phyloP scores from a whole-genome alignment of 2,888 invertebrate genomes.

The Xestia sexstrigata region DNA sequence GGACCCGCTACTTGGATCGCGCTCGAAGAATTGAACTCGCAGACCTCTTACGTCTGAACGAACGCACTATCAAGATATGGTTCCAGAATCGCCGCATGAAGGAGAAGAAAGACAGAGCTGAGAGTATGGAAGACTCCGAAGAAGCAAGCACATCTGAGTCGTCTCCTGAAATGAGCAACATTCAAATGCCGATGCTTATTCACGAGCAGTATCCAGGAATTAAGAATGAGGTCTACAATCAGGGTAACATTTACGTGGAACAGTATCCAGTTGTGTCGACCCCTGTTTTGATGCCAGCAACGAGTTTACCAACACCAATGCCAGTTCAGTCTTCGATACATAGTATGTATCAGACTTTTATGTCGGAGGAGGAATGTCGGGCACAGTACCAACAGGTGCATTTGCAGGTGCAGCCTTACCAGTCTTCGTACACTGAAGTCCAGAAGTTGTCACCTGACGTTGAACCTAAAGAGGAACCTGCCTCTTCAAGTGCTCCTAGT shows the following conservation, averaged over 20 bases:
- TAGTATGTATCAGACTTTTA: conserved; percentile 64
- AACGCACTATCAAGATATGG: conserved; percentile 94
- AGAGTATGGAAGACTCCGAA: conserved; percentile 75
- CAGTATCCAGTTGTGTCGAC: conserved; percentile 69
- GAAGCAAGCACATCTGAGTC: conserved; percentile 76
- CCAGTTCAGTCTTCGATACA: conserved; percentile 49
- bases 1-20: conserved; percentile 93
- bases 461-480: conserved; percentile 52
- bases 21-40: conserved; percentile 93
- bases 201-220: conserved; percentile 69
- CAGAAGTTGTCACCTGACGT: conserved; percentile 62
- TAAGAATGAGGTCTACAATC: conserved; percentile 65
- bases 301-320: conserved; percentile 44
- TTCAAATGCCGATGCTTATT: conserved; percentile 62
- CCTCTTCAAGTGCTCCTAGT: conserved; percentile 50
- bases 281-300: conserved; percentile 51
- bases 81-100: conserved; percentile 96
- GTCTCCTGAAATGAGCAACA: conserved; percentile 68
- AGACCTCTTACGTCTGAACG: conserved; percentile 71
- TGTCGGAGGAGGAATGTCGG: conserved; percentile 64
- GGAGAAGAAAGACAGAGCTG: conserved; percentile 91
- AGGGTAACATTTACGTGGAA: conserved; percentile 70
- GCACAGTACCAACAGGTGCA: conserved; percentile 67
- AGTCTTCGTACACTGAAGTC: conserved; percentile 61
- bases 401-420: conserved; percentile 66